These are phyloP conservation scores for Valencia hispanica DNA, from an alignment of 2,797 vertebrate genomes.

Conservation along the genomic window DNA sequence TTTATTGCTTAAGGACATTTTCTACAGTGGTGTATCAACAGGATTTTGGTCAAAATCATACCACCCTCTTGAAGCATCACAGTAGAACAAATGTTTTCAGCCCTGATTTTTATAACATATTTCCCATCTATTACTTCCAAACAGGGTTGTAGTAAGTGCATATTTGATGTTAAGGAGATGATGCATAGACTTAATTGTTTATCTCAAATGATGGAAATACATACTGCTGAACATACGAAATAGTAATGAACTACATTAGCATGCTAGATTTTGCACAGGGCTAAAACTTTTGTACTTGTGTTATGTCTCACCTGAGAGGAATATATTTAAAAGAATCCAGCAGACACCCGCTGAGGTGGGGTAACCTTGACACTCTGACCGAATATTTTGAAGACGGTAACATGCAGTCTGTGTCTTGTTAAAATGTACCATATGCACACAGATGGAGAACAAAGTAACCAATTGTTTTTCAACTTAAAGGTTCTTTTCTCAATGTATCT, in stretches of 20 bases:
- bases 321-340: slow-evolving; percentile 69
- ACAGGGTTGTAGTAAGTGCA: slow-evolving; percentile 1
- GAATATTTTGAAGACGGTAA: slow-evolving; percentile 34
- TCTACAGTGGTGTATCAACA: neutral
- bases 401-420: slow-evolving; percentile 16
- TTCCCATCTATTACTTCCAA: neutral
- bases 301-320: slow-evolving; percentile 47
- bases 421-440: slow-evolving; percentile 10
- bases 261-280: slow-evolving; percentile 65
- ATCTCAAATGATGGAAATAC: slow-evolving; percentile 51
- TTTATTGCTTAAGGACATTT: neutral
- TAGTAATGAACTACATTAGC: slow-evolving; percentile 68
- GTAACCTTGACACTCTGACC: slow-evolving; percentile 57
- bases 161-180: slow-evolving; percentile 8
- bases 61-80: neutral
- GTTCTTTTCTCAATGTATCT: neutral
- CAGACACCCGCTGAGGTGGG: slow-evolving; percentile 43
- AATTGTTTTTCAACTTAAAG: neutral
- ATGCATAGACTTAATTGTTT: slow-evolving; percentile 33
- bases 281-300: slow-evolving; percentile 57
- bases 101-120: neutral
- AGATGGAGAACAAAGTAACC: neutral
- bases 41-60: slow-evolving; percentile 1
- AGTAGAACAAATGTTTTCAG: neutral
- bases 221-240: slow-evolving; percentile 64